A percentile compares a stretch with the other conserved stretches of the same genome.
phyloP scores from a whole-genome alignment of 64 coral and sea anemone species.

The Porites lutea region DNA sequence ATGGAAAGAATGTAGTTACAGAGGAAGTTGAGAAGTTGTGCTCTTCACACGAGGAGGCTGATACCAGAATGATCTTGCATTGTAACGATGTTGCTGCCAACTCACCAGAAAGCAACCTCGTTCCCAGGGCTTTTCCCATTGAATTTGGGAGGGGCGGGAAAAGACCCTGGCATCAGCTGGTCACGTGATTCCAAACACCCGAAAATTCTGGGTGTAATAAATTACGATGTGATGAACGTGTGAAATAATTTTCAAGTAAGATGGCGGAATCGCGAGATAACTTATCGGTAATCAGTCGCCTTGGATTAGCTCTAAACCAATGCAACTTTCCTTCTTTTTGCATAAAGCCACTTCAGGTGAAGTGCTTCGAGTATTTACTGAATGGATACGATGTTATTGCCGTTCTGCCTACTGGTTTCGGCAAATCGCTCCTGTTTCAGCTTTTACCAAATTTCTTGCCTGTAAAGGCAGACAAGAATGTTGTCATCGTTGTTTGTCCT shows the following conservation, averaged over 20 bases:
- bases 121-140: conserved; percentile 23
- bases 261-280: too few relatives aligned
- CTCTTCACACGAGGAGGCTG: too few relatives aligned
- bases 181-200: conserved; percentile 50
- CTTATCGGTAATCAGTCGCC: neutral
- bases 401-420: conserved; percentile 44
- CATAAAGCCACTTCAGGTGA: conserved; percentile 38
- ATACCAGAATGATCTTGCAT: too few relatives aligned
- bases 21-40: too few relatives aligned
- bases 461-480: too few relatives aligned
- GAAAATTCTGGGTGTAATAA: conserved; percentile 43
- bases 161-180: conserved; percentile 50
- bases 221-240: conserved; percentile 19
- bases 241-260: neutral
- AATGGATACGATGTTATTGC: conserved; percentile 46
- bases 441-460: conserved; percentile 35
- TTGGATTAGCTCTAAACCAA: conserved; percentile 2
- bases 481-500: too few relatives aligned
- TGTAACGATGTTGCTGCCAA: too few relatives aligned
- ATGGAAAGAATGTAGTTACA: too few relatives aligned
- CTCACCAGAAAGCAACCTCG: too few relatives aligned
- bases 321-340: neutral
- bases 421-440: conserved; percentile 28
- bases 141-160: neutral
- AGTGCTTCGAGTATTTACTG: conserved; percentile 51